phyloP scores from a whole-genome alignment of 1,140 invertebrate species.

The Megalopta genalis region DNA sequence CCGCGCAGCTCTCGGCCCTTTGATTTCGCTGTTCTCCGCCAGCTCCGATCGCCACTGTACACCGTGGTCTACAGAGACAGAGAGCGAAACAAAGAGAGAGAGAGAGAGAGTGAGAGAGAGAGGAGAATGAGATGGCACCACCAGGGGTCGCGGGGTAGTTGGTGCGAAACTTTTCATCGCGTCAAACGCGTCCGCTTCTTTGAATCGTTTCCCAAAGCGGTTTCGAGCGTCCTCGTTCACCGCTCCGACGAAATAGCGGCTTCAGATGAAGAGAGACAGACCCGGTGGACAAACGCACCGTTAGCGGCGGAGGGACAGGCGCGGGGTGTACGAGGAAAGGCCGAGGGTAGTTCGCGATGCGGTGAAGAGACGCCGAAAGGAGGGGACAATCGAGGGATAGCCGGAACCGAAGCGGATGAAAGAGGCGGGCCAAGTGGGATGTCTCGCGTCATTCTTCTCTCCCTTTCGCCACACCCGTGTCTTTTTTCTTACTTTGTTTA shows the following conservation, averaged over 20 bases:
- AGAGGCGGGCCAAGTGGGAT: neutral
- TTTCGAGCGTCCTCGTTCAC: conserved; percentile 10
- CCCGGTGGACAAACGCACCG: neutral
- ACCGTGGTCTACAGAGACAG: neutral
- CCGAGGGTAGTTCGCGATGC: too few species aligned
- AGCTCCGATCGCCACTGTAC: conserved; percentile 29
- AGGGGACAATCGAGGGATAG: neutral
- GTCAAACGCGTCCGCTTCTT: conserved; percentile 41
- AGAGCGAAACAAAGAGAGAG: too few species aligned
- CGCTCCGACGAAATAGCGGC: neutral
- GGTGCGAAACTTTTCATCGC: conserved; percentile 40
- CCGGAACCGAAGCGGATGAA: too few species aligned
- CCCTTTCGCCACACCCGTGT: neutral
- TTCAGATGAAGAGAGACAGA: neutral
- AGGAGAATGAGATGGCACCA: too few species aligned
- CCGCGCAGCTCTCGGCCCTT: conserved; percentile 30
- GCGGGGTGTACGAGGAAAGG: too few species aligned
- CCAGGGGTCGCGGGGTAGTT: neutral
- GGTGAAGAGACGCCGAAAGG: too few species aligned
- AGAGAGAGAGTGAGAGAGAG: too few species aligned
- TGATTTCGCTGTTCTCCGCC: conserved; percentile 47
- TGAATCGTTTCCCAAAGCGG: conserved; percentile 29
- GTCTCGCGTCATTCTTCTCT: neutral
- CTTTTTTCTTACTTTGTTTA: too few species aligned
- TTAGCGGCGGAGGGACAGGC: too few species aligned